Evolutionary conservation across 1,140 invertebrate genomes (phyloP).

Genomic region (Drosophila sechellia): DNA sequence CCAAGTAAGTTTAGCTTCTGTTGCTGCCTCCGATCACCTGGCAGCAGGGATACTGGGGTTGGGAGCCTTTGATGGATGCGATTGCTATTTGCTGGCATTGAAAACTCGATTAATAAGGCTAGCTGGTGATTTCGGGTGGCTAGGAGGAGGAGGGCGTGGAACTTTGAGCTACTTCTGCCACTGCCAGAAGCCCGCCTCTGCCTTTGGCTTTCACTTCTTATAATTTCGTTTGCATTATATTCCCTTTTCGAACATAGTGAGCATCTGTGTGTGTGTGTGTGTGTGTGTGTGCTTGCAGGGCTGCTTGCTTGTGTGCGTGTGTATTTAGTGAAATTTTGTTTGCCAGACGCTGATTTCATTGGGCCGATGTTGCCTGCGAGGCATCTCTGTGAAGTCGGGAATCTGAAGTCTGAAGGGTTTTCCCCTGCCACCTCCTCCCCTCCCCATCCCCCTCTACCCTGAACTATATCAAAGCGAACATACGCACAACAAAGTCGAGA

Average conservation of each 20-base stretch:
- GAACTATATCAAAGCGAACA: conserved; percentile 10
- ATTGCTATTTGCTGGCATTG: conserved; percentile 37
- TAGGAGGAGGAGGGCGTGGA: not conserved
- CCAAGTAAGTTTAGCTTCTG: not conserved
- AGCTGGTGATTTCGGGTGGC: conserved; percentile 27
- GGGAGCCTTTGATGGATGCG: conserved; percentile 51
- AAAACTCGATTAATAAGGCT: conserved; percentile 56
- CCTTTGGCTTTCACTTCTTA: conserved; percentile 34
- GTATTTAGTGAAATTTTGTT: conserved; percentile 43
- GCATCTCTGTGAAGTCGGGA: conserved; percentile 28
- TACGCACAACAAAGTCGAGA: not conserved
- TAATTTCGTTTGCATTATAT: conserved; percentile 49
- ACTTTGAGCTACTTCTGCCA: not conserved
- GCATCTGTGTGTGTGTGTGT: conserved; percentile 8
- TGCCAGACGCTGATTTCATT: conserved; percentile 45
- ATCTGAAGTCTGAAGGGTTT: conserved; percentile 29
- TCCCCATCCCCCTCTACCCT: not conserved
- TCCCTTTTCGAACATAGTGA: conserved; percentile 21
- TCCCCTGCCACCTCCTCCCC: not conserved
- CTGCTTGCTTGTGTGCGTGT: conserved; percentile 1
- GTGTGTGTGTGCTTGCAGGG: not conserved
- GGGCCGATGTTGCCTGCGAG: conserved; percentile 27
- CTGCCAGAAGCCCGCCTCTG: not conserved
- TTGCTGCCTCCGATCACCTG: not conserved
- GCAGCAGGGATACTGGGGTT: conserved; percentile 9